Evolutionary conservation across 2,113 vertebrate genomes (phyloP).

Genomic region (Eubucco bourcierii): DNA sequence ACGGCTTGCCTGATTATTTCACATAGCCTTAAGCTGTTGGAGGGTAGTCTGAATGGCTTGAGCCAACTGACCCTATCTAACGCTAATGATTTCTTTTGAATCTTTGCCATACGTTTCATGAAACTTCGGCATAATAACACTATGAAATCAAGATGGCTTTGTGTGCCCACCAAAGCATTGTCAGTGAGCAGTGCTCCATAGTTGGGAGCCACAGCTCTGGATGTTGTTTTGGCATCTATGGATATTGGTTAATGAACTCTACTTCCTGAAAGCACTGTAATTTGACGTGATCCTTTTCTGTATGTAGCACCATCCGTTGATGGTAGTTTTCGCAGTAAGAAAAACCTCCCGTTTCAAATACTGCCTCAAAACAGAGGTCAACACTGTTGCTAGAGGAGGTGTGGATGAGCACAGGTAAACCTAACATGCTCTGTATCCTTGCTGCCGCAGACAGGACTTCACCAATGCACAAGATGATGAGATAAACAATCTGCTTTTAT

Average conservation of each 20-base stretch:
- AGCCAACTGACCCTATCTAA: rapidly evolving
- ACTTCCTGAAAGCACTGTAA: background rate
- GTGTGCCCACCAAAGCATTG: rapidly evolving
- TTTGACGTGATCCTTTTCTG: rapidly evolving
- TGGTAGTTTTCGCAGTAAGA: background rate
- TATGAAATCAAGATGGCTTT: background rate
- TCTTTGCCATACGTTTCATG: background rate
- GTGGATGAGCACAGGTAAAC: background rate
- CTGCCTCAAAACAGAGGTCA: background rate
- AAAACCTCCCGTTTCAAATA: background rate
- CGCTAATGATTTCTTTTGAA: background rate
- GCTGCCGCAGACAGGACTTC: background rate
- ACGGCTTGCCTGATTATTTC: background rate
- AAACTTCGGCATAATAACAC: background rate
- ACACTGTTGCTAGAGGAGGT: background rate
- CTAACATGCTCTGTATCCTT: background rate
- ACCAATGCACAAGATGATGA: background rate
- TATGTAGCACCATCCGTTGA: rapidly evolving
- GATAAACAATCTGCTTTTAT: conserved; percentile 30
- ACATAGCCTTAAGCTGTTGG: rapidly evolving
- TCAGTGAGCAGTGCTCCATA: background rate
- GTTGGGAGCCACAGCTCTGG: background rate
- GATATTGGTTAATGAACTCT: background rate
- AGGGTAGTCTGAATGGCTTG: background rate
- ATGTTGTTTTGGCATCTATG: rapidly evolving